phyloP scores from a whole-genome alignment of 2,113 vertebrate genomes.

The Hiodon tergisus region DNA sequence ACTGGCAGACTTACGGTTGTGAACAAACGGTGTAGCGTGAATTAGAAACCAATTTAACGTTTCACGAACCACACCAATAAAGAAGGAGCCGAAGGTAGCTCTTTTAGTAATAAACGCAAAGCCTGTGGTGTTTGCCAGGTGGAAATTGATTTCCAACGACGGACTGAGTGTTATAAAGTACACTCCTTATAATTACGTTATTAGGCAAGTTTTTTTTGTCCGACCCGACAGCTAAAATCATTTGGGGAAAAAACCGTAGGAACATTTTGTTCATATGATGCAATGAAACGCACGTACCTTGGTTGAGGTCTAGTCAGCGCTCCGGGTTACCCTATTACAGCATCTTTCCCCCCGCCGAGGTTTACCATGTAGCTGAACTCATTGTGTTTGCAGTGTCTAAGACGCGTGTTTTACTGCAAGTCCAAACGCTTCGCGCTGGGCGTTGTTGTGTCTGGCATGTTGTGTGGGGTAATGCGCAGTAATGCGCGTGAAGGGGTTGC shows the following conservation, averaged over 20 bases:
- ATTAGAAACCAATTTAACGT: not conserved
- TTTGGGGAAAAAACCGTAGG: not conserved
- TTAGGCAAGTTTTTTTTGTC: not conserved
- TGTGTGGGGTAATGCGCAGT: not conserved
- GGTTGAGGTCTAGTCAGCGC: not conserved
- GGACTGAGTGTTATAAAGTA: not conserved
- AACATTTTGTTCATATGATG: not conserved
- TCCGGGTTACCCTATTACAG: not conserved
- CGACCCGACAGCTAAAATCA: not conserved
- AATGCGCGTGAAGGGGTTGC: not conserved
- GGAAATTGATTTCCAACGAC: too few relatives aligned
- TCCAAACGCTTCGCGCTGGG: not conserved
- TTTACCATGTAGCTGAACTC: not conserved
- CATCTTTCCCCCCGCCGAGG: not conserved
- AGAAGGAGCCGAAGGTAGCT: too few relatives aligned
- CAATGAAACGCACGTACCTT: conserved; percentile 15
- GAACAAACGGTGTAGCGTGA: not conserved
- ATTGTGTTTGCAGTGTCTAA: not conserved
- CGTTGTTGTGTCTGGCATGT: conserved; percentile 1
- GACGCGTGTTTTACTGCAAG: not conserved
- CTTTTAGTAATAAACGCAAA: too few relatives aligned
- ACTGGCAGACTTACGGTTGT: not conserved
- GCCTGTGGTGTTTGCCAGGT: not conserved
- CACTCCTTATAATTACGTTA: not conserved
- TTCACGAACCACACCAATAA: not conserved